Percentiles rank a stretch among this genome's conserved stretches.
Evolutionary conservation across 2,888 invertebrate genomes (phyloP).

Genomic region (Formica aserva): DNA sequence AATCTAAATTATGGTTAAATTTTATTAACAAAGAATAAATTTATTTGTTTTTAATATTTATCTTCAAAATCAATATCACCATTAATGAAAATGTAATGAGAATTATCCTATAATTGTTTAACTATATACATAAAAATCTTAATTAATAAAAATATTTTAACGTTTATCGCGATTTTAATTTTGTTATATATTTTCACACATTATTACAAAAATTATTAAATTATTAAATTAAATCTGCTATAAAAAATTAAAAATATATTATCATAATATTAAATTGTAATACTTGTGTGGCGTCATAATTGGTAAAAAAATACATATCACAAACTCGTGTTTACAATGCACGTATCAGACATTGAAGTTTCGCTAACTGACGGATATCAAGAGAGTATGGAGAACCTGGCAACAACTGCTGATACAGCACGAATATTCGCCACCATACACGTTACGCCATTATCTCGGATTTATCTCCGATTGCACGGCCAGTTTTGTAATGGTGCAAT

Average conservation of each 20-base stretch:
- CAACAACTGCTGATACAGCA: constrained; percentile 27
- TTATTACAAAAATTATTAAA: background rate
- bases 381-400: background rate
- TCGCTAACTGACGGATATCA: constrained; percentile 26
- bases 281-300: background rate
- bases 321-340: background rate
- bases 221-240: background rate
- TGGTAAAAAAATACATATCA: background rate
- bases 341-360: constrained; percentile 2
- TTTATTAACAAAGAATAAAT: background rate
- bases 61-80: background rate
- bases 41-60: background rate
- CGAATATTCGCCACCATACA: constrained; percentile 36
- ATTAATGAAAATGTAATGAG: background rate
- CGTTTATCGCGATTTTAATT: background rate
- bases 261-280: background rate
- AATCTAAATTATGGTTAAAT: background rate
- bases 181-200: background rate
- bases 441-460: constrained; percentile 32
- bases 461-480: constrained; percentile 33
- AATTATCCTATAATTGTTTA: background rate
- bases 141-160: background rate
- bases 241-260: background rate
- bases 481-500: constrained; percentile 43
- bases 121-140: background rate